Evolutionary conservation across 1,140 invertebrate species (phyloP).

Genomic region (Sesamia nonagrioides): DNA sequence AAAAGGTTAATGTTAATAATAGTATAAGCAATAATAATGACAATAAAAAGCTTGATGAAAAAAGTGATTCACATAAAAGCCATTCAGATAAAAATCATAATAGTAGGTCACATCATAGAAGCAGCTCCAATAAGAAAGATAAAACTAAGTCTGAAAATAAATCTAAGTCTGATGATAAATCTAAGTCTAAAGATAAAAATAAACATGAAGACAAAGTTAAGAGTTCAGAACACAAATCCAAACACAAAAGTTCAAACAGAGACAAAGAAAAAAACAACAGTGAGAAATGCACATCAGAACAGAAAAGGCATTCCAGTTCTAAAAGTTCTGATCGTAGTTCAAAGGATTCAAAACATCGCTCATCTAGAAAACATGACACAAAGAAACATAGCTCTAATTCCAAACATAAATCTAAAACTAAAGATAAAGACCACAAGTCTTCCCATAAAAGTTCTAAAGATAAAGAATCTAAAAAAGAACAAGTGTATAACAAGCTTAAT

Average conservation of each 20-base stretch:
- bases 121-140: conserved; percentile 58
- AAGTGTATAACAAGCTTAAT: conserved; percentile 61
- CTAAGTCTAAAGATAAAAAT: conserved; percentile 51
- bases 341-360: conserved; percentile 61
- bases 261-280: conserved; percentile 58
- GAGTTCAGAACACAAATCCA: conserved; percentile 67
- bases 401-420: conserved; percentile 63
- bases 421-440: conserved; percentile 58
- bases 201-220: conserved; percentile 53
- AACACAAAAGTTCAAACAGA: conserved; percentile 54
- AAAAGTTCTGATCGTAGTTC: conserved; percentile 65
- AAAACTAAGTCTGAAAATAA: conserved; percentile 51
- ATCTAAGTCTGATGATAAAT: conserved; percentile 53
- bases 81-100: conserved; percentile 39
- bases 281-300: conserved; percentile 62
- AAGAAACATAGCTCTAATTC: conserved; percentile 66
- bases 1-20: conserved; percentile 53
- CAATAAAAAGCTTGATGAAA: conserved; percentile 49
- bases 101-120: conserved; percentile 41
- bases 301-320: conserved; percentile 67
- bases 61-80: conserved; percentile 36
- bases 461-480: conserved; percentile 72
- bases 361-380: conserved; percentile 62
- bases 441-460: conserved; percentile 67
- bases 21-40: conserved; percentile 46